phyloP scores from a whole-genome alignment of 2,888 invertebrate genomes.

The Lepidonotus clava region DNA sequence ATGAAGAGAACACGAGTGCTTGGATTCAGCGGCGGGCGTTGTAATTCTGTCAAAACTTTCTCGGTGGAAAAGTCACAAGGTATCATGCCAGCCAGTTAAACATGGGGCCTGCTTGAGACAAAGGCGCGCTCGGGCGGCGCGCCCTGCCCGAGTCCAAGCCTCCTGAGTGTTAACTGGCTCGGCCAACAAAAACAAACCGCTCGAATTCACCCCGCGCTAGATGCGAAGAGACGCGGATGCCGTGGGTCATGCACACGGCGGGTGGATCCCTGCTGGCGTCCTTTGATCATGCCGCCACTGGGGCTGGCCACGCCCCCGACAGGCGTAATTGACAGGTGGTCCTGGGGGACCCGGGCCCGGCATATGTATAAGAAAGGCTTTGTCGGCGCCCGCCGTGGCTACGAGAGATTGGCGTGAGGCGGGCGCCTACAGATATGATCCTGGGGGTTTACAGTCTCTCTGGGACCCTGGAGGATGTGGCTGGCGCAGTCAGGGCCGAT shows the following conservation, averaged over 20 bases:
- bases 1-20: constrained; percentile 1
- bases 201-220: constrained; percentile 5
- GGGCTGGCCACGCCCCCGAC: neutral
- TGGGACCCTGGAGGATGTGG: neutral
- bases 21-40: neutral
- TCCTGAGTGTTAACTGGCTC: constrained; percentile 10
- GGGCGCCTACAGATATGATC: constrained; percentile 25
- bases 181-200: constrained; percentile 8
- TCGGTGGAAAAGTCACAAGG: neutral
- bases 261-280: neutral
- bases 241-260: constrained; percentile 4
- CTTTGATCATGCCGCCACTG: constrained; percentile 44
- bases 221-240: constrained; percentile 19
- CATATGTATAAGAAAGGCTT: constrained; percentile 5
- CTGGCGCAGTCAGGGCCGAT: neutral
- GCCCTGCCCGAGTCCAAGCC: neutral
- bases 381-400: neutral
- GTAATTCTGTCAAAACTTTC: neutral
- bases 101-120: neutral
- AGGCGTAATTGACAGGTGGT: constrained; percentile 23
- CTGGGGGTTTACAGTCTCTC: neutral
- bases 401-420: constrained; percentile 18
- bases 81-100: neutral
- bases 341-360: constrained; percentile 3
- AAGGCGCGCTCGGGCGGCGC: too few relatives aligned